Percentiles rank a stretch among this genome's conserved stretches.
phyloP scores from a whole-genome alignment of 2,888 invertebrate genomes.

The Himalopsyche anomala region DNA sequence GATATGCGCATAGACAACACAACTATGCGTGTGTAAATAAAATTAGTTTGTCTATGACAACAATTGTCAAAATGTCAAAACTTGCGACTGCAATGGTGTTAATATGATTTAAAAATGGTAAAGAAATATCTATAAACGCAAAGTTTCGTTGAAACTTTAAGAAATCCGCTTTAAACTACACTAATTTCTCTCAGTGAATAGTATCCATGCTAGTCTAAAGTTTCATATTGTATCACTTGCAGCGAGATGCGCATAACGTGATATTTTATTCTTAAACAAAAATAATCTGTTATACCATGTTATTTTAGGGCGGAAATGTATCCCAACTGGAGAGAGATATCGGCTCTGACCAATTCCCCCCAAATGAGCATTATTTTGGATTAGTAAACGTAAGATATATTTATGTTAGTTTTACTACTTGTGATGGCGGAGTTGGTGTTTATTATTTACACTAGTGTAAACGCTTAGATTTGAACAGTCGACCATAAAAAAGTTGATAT shows the following conservation, averaged over 20 bases:
- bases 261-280: slow-evolving; percentile 1
- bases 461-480: no score
- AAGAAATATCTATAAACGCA: not conserved
- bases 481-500: no score
- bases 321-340: slow-evolving; percentile 99
- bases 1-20: no score
- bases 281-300: slow-evolving; percentile 13
- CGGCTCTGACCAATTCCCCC: slow-evolving; percentile 98
- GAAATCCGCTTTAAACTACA: not conserved
- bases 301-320: slow-evolving; percentile 96
- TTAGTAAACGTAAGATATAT: slow-evolving; percentile 93
- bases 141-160: slow-evolving; percentile 31
- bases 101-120: slow-evolving; percentile 58
- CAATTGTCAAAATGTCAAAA: slow-evolving; percentile 60
- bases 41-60: slow-evolving; percentile 49
- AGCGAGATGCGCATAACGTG: slow-evolving; percentile 44
- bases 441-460: no score
- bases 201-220: no score
- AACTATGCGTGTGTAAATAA: not conserved
- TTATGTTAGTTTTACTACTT: no score
- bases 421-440: no score
- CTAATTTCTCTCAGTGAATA: not conserved
- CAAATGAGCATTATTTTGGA: slow-evolving; percentile 99
- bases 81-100: slow-evolving; percentile 45
- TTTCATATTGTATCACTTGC: not conserved